A percentile compares a stretch with the other conserved stretches of the same genome.
phyloP scores from a whole-genome alignment of 2,113 vertebrate genomes.

The Caracal caracal region DNA sequence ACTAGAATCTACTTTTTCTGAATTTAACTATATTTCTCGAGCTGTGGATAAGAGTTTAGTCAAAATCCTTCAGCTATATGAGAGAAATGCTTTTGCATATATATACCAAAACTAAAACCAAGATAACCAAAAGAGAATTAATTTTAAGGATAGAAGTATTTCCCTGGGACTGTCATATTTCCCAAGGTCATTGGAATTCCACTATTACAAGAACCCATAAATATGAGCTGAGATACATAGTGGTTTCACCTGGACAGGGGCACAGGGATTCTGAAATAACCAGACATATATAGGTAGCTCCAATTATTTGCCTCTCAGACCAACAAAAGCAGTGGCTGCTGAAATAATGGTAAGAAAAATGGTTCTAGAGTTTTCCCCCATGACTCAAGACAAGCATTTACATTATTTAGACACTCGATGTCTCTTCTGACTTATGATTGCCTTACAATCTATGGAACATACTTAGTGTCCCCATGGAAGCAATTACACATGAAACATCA shows the following conservation, averaged over 20 bases:
- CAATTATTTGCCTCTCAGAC: constrained; percentile 30
- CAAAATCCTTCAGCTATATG: not conserved
- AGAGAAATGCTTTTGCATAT: not conserved
- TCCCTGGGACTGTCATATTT: not conserved
- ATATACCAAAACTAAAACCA: not conserved
- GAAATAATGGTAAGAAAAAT: constrained; percentile 63
- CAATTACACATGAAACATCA: constrained; percentile 86
- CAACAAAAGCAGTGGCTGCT: constrained; percentile 28
- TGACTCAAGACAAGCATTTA: constrained; percentile 73
- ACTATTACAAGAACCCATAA: not conserved
- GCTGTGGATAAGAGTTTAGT: not conserved
- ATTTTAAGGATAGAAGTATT: not conserved
- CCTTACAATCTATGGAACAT: constrained; percentile 62
- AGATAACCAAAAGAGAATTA: not conserved
- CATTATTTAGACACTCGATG: constrained; percentile 74
- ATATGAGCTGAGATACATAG: not conserved
- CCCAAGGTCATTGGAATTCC: not conserved
- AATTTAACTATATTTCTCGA: not conserved
- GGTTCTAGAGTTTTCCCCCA: constrained; percentile 31
- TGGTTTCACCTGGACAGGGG: not conserved
- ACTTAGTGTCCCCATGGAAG: constrained; percentile 85
- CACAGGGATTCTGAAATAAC: not conserved
- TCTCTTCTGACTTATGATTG: constrained; percentile 81
- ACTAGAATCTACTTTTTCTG: not conserved
- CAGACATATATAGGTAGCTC: not conserved